Evolutionary conservation across 2,888 invertebrate genomes (phyloP).

Genomic region (Melanchra persicariae): DNA sequence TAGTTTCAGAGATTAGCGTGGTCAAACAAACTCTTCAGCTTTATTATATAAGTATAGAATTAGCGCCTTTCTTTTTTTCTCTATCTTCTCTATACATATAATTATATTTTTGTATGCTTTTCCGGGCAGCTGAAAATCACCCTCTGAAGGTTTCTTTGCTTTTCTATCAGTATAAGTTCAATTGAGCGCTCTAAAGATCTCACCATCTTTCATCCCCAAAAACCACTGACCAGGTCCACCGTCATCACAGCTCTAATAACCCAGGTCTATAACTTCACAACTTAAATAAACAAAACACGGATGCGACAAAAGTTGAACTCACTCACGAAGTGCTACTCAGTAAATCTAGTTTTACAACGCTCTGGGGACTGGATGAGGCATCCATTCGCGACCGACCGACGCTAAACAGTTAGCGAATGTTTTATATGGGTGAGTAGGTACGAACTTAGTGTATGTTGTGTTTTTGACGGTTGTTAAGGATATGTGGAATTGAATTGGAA

Average conservation of each 20-base stretch:
- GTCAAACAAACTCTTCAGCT: too few relatives aligned
- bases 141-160: too few relatives aligned
- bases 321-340: slow-evolving; percentile 16
- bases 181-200: too few relatives aligned
- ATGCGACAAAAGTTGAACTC: slow-evolving; percentile 41
- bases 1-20: too few relatives aligned
- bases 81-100: too few relatives aligned
- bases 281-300: slow-evolving; percentile 27
- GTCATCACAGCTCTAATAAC: slow-evolving; percentile 1
- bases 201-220: too few relatives aligned
- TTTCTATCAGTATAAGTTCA: too few relatives aligned
- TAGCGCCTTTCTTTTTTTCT: too few relatives aligned
- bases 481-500: too few relatives aligned
- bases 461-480: neutral
- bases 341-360: slow-evolving; percentile 48
- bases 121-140: too few relatives aligned
- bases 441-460: neutral
- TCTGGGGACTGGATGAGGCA: slow-evolving; percentile 19
- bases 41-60: too few relatives aligned
- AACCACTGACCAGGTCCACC: neutral
- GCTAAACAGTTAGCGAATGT: slow-evolving; percentile 36
- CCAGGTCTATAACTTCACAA: slow-evolving; percentile 17
- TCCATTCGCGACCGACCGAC: slow-evolving; percentile 18
- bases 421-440: slow-evolving; percentile 30
- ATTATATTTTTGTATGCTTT: too few relatives aligned